Conservation (phyloP, 2,113 vertebrate species). For the Poeciliopsis prolifica region DNA sequence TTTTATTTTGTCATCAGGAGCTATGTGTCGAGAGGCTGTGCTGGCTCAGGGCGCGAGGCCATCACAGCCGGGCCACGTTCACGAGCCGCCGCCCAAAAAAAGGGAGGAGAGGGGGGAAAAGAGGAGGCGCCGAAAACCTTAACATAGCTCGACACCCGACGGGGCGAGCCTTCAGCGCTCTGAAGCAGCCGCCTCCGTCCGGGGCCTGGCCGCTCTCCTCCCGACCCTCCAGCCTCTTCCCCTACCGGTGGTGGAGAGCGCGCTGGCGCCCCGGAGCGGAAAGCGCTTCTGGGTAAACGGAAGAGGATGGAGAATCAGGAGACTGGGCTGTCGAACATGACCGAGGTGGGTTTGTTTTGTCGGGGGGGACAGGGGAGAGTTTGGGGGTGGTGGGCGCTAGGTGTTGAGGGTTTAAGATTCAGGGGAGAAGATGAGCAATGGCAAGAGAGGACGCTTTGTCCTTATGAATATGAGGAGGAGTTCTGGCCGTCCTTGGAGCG, state of each 20-base stretch:
- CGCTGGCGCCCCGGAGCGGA: constrained; percentile 8
- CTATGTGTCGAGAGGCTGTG: constrained; percentile 81
- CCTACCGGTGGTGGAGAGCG: constrained; percentile 18
- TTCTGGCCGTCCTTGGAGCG: constrained; percentile 99
- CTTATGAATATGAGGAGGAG: constrained; percentile 99
- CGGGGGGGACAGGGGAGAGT: constrained; percentile 22
- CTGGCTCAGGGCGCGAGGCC: constrained; percentile 79
- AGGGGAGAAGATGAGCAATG: constrained; percentile 67
- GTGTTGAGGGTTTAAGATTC: constrained; percentile 56
- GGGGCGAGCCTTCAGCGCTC: constrained; percentile 49
- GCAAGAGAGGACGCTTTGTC: constrained; percentile 52
- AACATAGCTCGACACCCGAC: constrained; percentile 46
- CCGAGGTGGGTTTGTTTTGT: constrained; percentile 58
- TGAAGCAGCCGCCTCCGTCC: constrained; percentile 53
- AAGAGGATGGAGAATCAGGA: constrained; percentile 66
- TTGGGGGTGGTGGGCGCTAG: neutral
- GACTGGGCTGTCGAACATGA: constrained; percentile 56
- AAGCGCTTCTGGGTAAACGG: constrained; percentile 18
- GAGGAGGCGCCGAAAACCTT: constrained; percentile 55
- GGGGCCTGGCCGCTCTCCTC: constrained; percentile 42
- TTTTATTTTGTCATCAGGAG: constrained; percentile 44
- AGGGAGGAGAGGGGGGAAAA: neutral
- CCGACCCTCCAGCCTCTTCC: constrained; percentile 58
- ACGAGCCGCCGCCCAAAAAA: constrained; percentile 49
- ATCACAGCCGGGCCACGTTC: constrained; percentile 64